Percentiles rank a stretch among this genome's conserved stretches.
Conservation (phyloP, 2,888 invertebrate species). For the Hermaeophaga mercurialis region DNA sequence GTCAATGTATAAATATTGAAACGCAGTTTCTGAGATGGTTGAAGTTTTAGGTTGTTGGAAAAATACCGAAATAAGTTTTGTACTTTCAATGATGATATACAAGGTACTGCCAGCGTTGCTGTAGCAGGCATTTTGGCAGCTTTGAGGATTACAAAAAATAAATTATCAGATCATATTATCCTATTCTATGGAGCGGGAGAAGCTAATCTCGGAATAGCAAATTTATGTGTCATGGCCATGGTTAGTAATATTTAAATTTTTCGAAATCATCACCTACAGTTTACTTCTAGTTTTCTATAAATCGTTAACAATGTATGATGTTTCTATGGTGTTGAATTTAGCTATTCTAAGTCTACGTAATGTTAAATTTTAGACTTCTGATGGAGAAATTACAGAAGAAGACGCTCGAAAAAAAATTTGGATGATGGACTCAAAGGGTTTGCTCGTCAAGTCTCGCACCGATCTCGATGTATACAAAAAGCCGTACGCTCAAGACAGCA, state of each 20-base stretch:
- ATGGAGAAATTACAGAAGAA: conserved; percentile 69
- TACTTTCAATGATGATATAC: conserved; percentile 99
- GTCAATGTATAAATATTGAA: neutral
- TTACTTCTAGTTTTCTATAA: too few relatives aligned
- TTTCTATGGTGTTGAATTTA: neutral
- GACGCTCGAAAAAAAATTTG: conserved; percentile 85
- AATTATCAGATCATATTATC: conserved; percentile 82
- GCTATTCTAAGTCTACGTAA: neutral
- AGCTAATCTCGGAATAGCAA: conserved; percentile 84
- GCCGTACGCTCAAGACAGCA: conserved; percentile 78
- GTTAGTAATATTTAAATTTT: conserved; percentile 44
- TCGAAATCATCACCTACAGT: neutral
- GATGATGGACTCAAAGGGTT: conserved; percentile 95
- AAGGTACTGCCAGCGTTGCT: conserved; percentile 83
- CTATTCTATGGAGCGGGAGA: conserved; percentile 96
- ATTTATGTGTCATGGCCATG: conserved; percentile 94
- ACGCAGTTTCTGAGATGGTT: neutral
- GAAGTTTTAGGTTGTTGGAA: conserved; percentile 73
- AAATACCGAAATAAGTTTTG: conserved; percentile 88
- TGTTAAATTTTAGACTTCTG: conserved; percentile 56
- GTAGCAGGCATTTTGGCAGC: conserved; percentile 92
- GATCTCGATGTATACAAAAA: conserved; percentile 81
- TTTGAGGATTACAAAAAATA: conserved; percentile 79
- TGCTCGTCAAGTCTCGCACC: conserved; percentile 87
- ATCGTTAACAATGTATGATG: too few relatives aligned